Base-by-base conservation (phyloP, 2,113 vertebrate genomes). In the Candoia aspera region DNA sequence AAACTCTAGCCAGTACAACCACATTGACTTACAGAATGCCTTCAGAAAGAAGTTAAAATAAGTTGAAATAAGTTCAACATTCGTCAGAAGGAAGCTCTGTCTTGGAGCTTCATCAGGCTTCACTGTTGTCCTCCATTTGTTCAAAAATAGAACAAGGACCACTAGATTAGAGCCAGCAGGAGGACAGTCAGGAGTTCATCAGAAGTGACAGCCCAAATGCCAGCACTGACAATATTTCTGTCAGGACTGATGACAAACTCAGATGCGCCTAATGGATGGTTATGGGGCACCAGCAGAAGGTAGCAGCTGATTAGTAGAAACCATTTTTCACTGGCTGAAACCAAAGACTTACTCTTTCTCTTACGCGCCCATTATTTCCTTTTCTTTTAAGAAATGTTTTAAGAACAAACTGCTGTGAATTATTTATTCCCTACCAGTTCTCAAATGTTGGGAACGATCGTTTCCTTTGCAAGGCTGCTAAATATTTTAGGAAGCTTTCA, bases 21-120 rank as follows among this genome's bases (percentile, higher is more conserved):
- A 73, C 64, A 17, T 33, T 73, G 64, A 33, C n/a, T 33, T 33
- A 73, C n/a, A 6, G n/a, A 49, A 33, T 17, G n/a, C 64, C 64
- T 86, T 87, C 55, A 55, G 84, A 90, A 87, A 93, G 3, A 73
- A 95, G 94, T 93, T 92, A 93, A 92, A 94, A 90, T 91, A 93
- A 84, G 5, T 23, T n/a, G n/a, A n/a, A n/a, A n/a, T n/a, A n/a
- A n/a, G 46, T 46, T 46, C 9, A 5, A 49, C 21, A 84, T 92
- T 93, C 86, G 0, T 54, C 1, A 29, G 88, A 95, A 94, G 91
- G 89, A 90, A 94, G 79, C n/a, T 57, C 21, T 24, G 58, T 46
- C 86, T 68, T 24, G 37, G 57, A 95, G 33, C 59, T 64, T 94
- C 53, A 62, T 19, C 54, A 91, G 62, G 93, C 59, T 91, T 92